These are phyloP conservation scores for Lepas anatifera DNA, from an alignment of 2,888 invertebrate species.

Conservation along the genomic window DNA sequence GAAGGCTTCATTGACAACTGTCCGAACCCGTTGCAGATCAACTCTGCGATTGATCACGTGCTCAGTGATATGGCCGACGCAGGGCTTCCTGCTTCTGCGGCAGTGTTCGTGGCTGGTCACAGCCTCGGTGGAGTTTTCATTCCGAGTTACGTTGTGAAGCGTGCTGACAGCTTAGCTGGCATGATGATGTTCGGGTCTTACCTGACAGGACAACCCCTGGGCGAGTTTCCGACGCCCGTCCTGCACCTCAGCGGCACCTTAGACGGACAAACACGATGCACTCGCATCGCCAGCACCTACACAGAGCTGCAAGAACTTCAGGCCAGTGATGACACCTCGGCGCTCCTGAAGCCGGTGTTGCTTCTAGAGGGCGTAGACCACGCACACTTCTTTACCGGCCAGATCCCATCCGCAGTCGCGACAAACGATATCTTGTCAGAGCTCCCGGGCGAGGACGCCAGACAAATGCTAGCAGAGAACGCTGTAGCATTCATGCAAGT, in stretches of 20 bases:
- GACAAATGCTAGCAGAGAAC: conserved; percentile 8
- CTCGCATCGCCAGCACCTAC: conserved; percentile 12
- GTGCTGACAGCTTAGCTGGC: conserved; percentile 11
- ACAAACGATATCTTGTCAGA: conserved; percentile 19
- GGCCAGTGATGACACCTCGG: not conserved
- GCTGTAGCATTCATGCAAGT: conserved; percentile 11
- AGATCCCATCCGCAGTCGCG: conserved; percentile 14
- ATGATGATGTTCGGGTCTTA: conserved; percentile 19
- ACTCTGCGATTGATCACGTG: not conserved
- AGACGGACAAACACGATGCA: conserved; percentile 16
- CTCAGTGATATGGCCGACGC: not conserved
- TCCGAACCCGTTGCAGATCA: not conserved
- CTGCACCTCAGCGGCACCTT: conserved; percentile 19
- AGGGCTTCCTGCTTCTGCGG: too few species aligned
- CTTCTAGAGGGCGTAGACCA: conserved; percentile 19
- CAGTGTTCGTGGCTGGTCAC: conserved; percentile 16
- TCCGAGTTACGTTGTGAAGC: not conserved
- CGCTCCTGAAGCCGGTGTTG: conserved; percentile 14
- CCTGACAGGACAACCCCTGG: conserved; percentile 11
- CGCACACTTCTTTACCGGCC: conserved; percentile 20
- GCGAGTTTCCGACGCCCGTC: conserved; percentile 14
- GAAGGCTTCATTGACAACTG: not conserved
- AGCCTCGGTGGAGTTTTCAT: conserved; percentile 16
- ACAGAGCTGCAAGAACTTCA: not conserved
- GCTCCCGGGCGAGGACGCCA: conserved; percentile 13